Evolutionary conservation across 1,140 invertebrate species (phyloP).

Genomic region (Musca vetustissima): DNA sequence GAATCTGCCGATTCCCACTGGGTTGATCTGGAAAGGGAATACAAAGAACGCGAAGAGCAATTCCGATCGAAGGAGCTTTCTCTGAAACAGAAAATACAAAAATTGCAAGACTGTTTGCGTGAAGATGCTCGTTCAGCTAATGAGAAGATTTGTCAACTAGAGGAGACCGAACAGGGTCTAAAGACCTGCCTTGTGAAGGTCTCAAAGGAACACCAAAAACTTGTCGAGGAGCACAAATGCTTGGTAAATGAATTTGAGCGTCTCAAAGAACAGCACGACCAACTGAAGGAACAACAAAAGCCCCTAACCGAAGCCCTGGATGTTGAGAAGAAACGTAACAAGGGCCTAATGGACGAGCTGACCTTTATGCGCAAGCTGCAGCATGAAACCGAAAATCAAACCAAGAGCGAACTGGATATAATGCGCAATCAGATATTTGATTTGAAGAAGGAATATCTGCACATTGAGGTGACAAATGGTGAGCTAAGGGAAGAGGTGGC

Average conservation of each 20-base stretch:
- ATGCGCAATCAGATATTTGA: conserved; percentile 59
- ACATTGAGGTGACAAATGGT: conserved; percentile 62
- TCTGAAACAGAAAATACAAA: conserved; percentile 48
- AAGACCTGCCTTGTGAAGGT: conserved; percentile 58
- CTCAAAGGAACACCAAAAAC: conserved; percentile 57
- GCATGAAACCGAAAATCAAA: conserved; percentile 56
- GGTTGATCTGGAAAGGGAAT: conserved; percentile 68
- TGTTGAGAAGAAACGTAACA: conserved; percentile 40
- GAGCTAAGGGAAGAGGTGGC: conserved; percentile 62
- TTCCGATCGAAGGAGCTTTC: conserved; percentile 50
- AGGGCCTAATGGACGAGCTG: conserved; percentile 45
- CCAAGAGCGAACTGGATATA: conserved; percentile 56
- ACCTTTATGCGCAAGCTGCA: conserved; percentile 50
- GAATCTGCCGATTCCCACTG: conserved; percentile 74
- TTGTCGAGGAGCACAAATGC: conserved; percentile 55
- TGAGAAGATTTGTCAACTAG: conserved; percentile 57
- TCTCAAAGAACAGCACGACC: conserved; percentile 40
- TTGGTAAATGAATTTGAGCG: conserved; percentile 57
- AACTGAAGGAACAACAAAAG: conserved; percentile 35
- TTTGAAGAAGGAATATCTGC: conserved; percentile 59
- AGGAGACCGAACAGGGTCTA: conserved; percentile 59
- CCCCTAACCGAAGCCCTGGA: conserved; percentile 43
- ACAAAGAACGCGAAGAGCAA: conserved; percentile 62
- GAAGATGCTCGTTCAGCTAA: conserved; percentile 48
- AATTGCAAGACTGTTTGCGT: conserved; percentile 48